phyloP scores from a whole-genome alignment of 2,888 invertebrate genomes.

The Tachina lurida region DNA sequence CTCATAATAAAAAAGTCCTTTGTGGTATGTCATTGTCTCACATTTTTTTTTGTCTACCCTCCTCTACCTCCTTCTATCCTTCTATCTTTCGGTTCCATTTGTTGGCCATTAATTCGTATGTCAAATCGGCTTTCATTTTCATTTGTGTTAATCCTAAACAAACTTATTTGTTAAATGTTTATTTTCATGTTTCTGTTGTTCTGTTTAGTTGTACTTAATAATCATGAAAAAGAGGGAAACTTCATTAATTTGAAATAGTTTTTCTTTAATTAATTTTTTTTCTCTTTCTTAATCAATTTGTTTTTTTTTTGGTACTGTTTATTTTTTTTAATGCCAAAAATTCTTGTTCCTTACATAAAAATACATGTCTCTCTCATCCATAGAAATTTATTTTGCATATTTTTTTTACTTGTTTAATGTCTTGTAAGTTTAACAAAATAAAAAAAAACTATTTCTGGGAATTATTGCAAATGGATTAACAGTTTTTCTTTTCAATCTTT shows the following conservation, averaged over 20 bases:
- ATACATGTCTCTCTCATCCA: conserved; percentile 45
- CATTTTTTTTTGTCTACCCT: conserved; percentile 46
- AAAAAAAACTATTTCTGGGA: not conserved
- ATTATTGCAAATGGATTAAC: not conserved
- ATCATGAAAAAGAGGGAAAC: not conserved
- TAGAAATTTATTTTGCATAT: conserved; percentile 46
- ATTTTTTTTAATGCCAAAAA: not conserved
- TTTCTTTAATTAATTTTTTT: conserved; percentile 17
- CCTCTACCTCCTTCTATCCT: conserved; percentile 8
- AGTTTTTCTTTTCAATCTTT: not conserved
- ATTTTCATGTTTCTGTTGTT: conserved; percentile 15
- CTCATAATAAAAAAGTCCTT: conserved; percentile 45
- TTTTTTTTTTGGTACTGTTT: not conserved
- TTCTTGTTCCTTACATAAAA: conserved; percentile 37
- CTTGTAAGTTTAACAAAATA: conserved; percentile 7
- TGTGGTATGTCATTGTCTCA: conserved; percentile 67
- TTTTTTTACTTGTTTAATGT: conserved; percentile 12
- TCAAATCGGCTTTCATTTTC: conserved; percentile 55
- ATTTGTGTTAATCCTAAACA: conserved; percentile 49
- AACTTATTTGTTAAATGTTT: conserved; percentile 29
- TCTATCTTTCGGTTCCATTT: not conserved
- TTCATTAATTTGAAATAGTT: conserved; percentile 5
- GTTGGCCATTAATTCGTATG: conserved; percentile 59
- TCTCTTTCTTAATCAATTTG: conserved; percentile 25
- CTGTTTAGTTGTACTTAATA: not conserved